phyloP scores from a whole-genome alignment of 2,113 vertebrate genomes.

The Oreochromis spilurus region DNA sequence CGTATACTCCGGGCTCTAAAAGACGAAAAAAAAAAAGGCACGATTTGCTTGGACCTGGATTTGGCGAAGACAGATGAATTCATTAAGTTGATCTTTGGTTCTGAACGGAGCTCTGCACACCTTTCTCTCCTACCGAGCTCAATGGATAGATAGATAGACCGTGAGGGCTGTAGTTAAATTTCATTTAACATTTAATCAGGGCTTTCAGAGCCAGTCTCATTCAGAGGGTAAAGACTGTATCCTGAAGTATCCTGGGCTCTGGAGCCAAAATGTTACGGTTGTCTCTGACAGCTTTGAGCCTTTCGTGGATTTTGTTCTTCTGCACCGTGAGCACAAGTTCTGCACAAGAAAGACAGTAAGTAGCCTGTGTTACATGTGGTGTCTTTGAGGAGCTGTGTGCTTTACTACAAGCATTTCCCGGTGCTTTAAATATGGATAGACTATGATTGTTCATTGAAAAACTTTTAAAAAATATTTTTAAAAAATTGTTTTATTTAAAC shows the following conservation, averaged over 20 bases:
- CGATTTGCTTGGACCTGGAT: constrained; percentile 35
- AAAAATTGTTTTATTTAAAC: not conserved
- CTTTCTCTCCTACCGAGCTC: not conserved
- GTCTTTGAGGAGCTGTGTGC: not conserved
- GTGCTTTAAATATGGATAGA: not conserved
- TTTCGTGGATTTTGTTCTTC: constrained; percentile 67
- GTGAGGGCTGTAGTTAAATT: not conserved
- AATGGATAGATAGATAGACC: constrained; percentile 51
- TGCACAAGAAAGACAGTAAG: constrained; percentile 72
- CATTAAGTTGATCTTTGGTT: constrained; percentile 50
- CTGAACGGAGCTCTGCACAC: constrained; percentile 34
- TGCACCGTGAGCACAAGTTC: constrained; percentile 51
- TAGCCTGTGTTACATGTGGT: constrained; percentile 29
- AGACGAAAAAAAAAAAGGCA: not conserved
- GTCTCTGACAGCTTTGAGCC: constrained; percentile 50
- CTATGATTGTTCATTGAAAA: not conserved
- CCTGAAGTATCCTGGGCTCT: not conserved
- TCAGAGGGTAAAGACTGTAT: not conserved
- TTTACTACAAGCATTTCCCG: not conserved
- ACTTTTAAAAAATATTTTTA: not conserved
- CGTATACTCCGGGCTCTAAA: constrained; percentile 52
- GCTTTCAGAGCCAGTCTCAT: not conserved
- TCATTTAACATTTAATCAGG: constrained; percentile 15
- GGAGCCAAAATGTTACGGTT: constrained; percentile 51
- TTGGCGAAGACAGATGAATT: constrained; percentile 56